Base-by-base conservation (phyloP, 2,113 vertebrate species). In the Lepus americanus region DNA sequence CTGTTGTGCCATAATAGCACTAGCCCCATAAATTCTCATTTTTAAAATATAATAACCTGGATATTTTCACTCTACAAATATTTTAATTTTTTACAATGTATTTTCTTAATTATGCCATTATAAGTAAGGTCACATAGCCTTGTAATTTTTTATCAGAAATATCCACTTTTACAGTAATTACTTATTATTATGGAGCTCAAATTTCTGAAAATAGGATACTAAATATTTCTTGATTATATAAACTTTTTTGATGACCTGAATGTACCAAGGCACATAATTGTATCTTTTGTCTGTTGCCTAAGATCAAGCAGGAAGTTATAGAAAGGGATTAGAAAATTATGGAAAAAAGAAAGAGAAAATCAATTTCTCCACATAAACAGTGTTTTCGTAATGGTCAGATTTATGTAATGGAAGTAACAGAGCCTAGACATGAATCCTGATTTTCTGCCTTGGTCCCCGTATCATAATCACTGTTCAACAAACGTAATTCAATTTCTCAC, bases 191-290 rank as follows among this genome's bases (percentile, higher is more conserved):
- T 25, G 66, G 36, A 77, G 13, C 6, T 77, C 31, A 10, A 19
- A 10, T 25, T 51, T 59, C 49, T 67, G 7, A 3, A 23, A 51
- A 6, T 5, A n/a, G 3, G 2, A 1, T 9, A 64, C 1, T 5
- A 64, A 51, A 9, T 2, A 9, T n/a, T 64, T 11, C 3, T 83
- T n/a, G 0, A 53, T 69, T 39, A 83, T 53, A 78, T 2, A 17
- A 64, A 4, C 11, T 63, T 72, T 49, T 33, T 53, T 36, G 61
- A 64, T 78, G 10, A 88, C 23, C 36, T 51, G 2, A 2, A 33
- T 49, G 1, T 59, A 55, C 25, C 19, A 61, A n/a, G 12, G 61
- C n/a, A 80, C 51, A 39, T 23, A n/a, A 53, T 64, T 70, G 11
- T 14, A 10, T 20, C 63, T 67, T 73, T 25, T 84, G 49, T n/a